A percentile compares a stretch with the other conserved stretches of the same genome.
phyloP scores from a whole-genome alignment of 2,888 invertebrate species.

The Trissolcus japonicus region DNA sequence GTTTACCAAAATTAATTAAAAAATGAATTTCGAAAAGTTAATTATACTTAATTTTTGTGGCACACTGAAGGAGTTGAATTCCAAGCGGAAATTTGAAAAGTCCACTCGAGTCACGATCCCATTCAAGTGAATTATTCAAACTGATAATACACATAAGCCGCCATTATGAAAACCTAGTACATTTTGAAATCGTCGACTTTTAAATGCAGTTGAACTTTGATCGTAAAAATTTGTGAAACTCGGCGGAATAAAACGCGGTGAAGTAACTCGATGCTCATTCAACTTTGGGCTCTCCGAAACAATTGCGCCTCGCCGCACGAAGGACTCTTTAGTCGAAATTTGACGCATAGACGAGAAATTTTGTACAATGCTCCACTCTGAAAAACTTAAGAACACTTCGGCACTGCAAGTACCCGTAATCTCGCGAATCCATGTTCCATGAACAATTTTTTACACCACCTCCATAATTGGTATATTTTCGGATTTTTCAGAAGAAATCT shows the following conservation, averaged over 20 bases:
- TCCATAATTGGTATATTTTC: slow-evolving; percentile 20
- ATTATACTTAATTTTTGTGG: neutral
- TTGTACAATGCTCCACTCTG: slow-evolving; percentile 52
- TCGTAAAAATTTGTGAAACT: slow-evolving; percentile 39
- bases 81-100: neutral
- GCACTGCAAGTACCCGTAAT: slow-evolving; percentile 45
- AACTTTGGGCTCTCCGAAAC: slow-evolving; percentile 44
- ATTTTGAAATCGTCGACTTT: slow-evolving; percentile 16
- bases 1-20: neutral
- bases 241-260: slow-evolving; percentile 40
- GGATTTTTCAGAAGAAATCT: neutral
- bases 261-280: slow-evolving; percentile 54
- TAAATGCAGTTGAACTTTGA: slow-evolving; percentile 46
- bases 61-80: no score
- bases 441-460: slow-evolving; percentile 25
- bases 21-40: neutral
- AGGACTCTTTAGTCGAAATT: slow-evolving; percentile 53
- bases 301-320: slow-evolving; percentile 37
- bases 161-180: slow-evolving; percentile 16
- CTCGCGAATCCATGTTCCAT: slow-evolving; percentile 16
- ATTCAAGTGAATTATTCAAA: slow-evolving; percentile 10
- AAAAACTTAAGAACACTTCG: slow-evolving; percentile 54
- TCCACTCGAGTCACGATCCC: neutral
- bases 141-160: slow-evolving; percentile 28
- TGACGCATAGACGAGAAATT: slow-evolving; percentile 46